These are phyloP conservation scores for Seriola dumerili DNA, from an alignment of 2,113 vertebrate genomes.

Conservation along the genomic window DNA sequence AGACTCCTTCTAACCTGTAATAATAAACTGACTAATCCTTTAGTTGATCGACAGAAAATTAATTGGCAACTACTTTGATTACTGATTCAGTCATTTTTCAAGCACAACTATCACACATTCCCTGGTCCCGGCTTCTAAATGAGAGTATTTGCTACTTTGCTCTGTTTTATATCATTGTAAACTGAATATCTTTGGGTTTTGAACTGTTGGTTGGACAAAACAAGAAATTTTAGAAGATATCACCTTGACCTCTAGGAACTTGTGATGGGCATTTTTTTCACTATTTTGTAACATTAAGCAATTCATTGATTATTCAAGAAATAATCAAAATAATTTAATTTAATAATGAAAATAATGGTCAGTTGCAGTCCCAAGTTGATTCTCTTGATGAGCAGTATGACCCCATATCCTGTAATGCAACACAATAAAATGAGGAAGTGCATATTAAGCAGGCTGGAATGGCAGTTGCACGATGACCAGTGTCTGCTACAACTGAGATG, in stretches of 20 bases:
- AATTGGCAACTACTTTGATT: background rate
- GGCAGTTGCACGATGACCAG: background rate
- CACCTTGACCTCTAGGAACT: background rate
- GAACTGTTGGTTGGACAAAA: background rate
- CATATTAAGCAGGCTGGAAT: slow-evolving; percentile 1
- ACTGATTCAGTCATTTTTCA: background rate
- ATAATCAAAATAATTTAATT: too few species aligned
- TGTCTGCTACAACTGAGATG: background rate
- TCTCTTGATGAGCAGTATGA: background rate
- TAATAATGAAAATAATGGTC: too few species aligned
- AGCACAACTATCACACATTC: background rate
- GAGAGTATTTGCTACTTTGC: background rate
- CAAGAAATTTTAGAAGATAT: background rate
- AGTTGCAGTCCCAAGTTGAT: background rate
- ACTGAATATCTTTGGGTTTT: background rate
- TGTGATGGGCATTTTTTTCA: background rate
- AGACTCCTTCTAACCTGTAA: background rate
- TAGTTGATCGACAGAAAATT: background rate
- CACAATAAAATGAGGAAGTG: slow-evolving; percentile 26
- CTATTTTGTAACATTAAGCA: too few species aligned
- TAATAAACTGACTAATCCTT: background rate
- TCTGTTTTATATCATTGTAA: background rate
- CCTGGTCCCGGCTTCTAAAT: background rate
- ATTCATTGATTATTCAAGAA: too few species aligned
- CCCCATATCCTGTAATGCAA: background rate